phyloP scores from a whole-genome alignment of 2,888 invertebrate species.

The Glyphotaelius pellucidus region DNA sequence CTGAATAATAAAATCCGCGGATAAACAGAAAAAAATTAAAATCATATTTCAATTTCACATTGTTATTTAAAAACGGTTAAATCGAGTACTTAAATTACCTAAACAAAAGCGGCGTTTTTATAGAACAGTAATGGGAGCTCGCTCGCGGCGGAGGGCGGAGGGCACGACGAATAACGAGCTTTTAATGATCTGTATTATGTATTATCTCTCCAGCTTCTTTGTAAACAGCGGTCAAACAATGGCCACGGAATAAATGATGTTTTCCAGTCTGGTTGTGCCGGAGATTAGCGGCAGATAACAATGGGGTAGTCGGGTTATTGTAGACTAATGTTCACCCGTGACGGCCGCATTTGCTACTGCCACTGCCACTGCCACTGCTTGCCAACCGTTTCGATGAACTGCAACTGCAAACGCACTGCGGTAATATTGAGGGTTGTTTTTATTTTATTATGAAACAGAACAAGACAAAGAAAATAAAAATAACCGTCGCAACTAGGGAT shows the following conservation, averaged over 20 bases:
- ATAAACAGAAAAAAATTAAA: not conserved
- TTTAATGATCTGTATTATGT: not conserved
- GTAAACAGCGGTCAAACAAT: not conserved
- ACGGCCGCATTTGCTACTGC: not conserved
- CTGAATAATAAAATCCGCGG: no score
- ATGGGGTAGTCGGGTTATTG: not conserved
- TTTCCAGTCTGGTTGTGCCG: not conserved
- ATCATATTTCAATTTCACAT: not conserved
- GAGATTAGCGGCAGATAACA: not conserved
- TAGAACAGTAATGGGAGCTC: not conserved
- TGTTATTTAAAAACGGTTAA: not conserved
- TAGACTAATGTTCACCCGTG: not conserved
- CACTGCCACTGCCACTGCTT: not conserved
- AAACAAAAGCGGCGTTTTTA: not conserved
- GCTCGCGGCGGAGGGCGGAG: not conserved
- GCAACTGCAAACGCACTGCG: not conserved
- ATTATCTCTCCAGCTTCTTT: not conserved
- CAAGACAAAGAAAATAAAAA: no score
- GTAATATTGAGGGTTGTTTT: no score
- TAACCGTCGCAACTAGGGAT: no score
- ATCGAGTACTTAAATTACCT: not conserved
- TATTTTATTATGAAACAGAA: no score
- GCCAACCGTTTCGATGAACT: not conserved
- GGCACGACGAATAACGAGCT: not conserved
- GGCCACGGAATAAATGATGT: not conserved